Evolutionary conservation across 2,797 vertebrate genomes (phyloP), one percentile per base, ranked within the genome.

Genomic region (Anniella stebbinsi): DNA sequence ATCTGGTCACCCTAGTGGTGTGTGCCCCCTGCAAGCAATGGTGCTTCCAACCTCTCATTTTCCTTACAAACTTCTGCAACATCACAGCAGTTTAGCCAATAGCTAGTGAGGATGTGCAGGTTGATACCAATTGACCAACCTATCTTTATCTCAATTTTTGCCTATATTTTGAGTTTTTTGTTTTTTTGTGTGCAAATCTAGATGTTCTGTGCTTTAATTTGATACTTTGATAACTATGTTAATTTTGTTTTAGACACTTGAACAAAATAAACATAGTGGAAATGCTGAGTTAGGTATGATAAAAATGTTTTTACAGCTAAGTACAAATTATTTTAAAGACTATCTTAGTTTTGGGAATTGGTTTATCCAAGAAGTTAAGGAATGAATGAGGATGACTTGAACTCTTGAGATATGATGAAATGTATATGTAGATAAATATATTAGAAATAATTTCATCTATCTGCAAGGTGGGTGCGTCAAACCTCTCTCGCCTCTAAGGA

Each of bases 401-500:
- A 45, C 4, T n/a, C 54, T n/a, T 84, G 9, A 38, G 36, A 51
- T 38, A 51, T 78, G 48, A 66, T 69, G 72, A 13, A 83, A 7
- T 21, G 10, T 54, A 2, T 25, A 90, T 75, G 36, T 85, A 18
- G 87, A 91, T 85, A 76, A 78, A 2, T 86, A 91, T 30, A 6
- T 84, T 41, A 80, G 90, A 91, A 66, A 86, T 18, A 30, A 41
- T 3, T 82, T 92, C 38, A 78, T 72, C 28, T 13, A 75, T 8
- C 54, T 54, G 6, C 10, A 67, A 0, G 2, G 0, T 83, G 84
- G 91, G 13, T 28, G 48, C 78, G 93, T 92, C 82, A 94, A 94
- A 90, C 21, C 28, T 80, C 48, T 88, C 87, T 94, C 36, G 33
- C 67, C 76, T 93, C 88, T 94, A 95, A 97, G 94, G 94, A 95